phyloP scores from a whole-genome alignment of 2,113 vertebrate species.

The Aramus guarauna region DNA sequence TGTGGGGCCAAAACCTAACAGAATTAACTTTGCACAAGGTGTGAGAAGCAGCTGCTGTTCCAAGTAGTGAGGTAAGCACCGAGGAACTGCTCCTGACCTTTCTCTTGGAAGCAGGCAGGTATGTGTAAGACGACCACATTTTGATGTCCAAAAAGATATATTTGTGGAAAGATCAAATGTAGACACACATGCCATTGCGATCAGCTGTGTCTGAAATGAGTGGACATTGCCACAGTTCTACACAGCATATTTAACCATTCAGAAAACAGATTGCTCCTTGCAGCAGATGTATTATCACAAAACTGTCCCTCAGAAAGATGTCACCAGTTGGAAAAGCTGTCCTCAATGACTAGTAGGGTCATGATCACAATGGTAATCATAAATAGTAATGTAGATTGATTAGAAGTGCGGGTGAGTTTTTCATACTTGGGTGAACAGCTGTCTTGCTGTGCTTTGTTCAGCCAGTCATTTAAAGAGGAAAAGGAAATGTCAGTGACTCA shows the following conservation, averaged over 20 bases:
- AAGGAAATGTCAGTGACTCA: not conserved
- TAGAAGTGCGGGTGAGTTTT: not conserved
- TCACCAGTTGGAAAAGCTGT: not conserved
- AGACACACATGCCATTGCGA: not conserved
- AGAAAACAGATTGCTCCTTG: not conserved
- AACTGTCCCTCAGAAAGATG: not conserved
- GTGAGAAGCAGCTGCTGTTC: slow-evolving; percentile 13
- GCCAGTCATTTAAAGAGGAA: not conserved
- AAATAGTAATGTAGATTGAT: not conserved
- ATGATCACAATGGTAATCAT: not conserved
- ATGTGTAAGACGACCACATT: not conserved
- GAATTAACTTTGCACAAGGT: not conserved
- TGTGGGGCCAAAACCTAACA: not conserved
- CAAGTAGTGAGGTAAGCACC: not conserved
- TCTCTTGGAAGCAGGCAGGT: not conserved
- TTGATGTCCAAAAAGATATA: not conserved
- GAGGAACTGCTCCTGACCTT: not conserved
- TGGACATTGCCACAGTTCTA: rapidly evolving
- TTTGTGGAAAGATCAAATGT: not conserved
- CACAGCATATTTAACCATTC: not conserved
- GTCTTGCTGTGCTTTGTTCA: not conserved
- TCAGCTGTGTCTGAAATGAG: not conserved
- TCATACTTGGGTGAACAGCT: not conserved
- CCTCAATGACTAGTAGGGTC: not conserved
- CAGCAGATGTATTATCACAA: not conserved